Evolutionary conservation across 2,113 vertebrate species (phyloP), one percentile per base, ranked within the genome.

Genomic region (Scytalopus superciliaris): DNA sequence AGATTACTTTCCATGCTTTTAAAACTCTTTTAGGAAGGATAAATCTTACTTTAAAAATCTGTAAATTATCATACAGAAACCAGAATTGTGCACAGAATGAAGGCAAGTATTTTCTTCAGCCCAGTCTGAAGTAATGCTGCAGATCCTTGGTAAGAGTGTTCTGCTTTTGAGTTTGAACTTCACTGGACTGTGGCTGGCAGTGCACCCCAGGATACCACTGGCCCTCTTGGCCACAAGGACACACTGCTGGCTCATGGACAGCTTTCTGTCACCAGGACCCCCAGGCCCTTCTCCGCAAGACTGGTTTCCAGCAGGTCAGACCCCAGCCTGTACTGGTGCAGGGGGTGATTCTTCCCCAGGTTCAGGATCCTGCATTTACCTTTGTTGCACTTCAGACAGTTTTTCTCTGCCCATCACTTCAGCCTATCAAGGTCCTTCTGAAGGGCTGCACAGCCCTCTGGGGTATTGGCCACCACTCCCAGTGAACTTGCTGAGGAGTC

Each of bases 381-480:
- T 35, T 40, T 47, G 16, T 14, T 64, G 49, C 64, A 35, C 13
- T 56, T 64, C 31, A 56, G 35, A 10, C 7, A 6, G 14, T 37
- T 80, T n/a, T 4, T 30, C 49, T 57, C 35, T 80, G 35, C 19
- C 3, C 9, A 1, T 42, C 21, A 37, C 12, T 80, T 25, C 50
- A 73, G 10, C 23, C 14, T 6, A 1, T 1, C 5, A 0, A 30
- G 18, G 40, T 9, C 31, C 67, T 49, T 33, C 35, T 27, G 42
- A 31, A 72, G 13, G 24, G 56, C n/a, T 79, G 40, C 57, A 10
- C 42, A 49, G 42, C 14, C 7, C 30, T 56, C 17, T 31, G 67
- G 42, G 35, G 1, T 57, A 7, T 42, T 0, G 1, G 3, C 31
- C 35, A 27, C 35, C 56, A 9, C 35, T 80, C 25, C 1, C 35